Evolutionary conservation across 2,797 vertebrate genomes (phyloP), one percentile per base, ranked within the genome.

Genomic region (Tarsius wallacei): DNA sequence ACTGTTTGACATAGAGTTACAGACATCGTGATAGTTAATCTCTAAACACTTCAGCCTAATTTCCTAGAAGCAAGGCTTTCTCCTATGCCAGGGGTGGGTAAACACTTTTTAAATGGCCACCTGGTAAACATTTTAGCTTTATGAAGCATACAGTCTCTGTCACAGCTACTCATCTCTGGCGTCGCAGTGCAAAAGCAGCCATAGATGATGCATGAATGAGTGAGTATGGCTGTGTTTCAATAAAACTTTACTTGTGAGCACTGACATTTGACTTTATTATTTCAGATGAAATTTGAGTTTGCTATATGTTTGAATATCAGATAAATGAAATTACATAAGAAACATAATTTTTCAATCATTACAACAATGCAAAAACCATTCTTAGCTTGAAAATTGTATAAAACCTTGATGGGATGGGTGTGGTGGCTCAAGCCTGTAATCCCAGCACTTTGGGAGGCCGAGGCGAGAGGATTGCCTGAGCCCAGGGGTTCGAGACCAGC

Each of bases 161-260:
- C 51, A 6, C 33, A 21, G 5, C 24, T 14, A 9, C 19, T 36
- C 57, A 31, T 1, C 78, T 63, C 64, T 57, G 31, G 53, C 2
- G 0, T 36, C 17, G 5, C 15, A 7, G 24, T 9, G 4, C 6
- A 0, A 61, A 59, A 47, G 28, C 73, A 33, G 19, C 47, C 49
- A 1, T 2, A 47, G 12, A 53, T 0, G 15, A n/a, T 2, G 3
- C 0, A 0, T 6, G 49, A 68, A 24, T 26, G 63, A 28, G 31
- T n/a, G 14, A 82, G 36, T 0, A 0, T 24, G 1, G 17, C n/a
- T 31, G 36, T 22, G 86, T 74, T 55, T 70, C 63, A 16, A 31
- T 94, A 57, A 88, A 55, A 77, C 57, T 76, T 91, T 61, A 73
- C 42, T 42, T 90, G 12, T 90, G 63, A 85, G 22, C 14, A 2